Conservation (phyloP, 2,797 vertebrate species). For the Triplophysa yarkandensis region DNA sequence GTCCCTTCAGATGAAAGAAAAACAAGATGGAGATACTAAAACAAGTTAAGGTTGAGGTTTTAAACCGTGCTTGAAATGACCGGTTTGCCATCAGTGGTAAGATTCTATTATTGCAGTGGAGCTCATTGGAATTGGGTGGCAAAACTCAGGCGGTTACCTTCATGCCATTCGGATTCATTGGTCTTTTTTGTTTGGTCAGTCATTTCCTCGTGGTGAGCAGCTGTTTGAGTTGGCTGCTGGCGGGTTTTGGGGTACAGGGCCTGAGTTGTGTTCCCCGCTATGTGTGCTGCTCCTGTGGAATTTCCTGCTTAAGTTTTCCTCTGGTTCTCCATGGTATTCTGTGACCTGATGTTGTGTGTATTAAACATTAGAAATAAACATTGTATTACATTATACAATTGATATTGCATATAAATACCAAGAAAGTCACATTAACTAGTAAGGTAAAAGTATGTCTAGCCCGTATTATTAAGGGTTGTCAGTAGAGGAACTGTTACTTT, state of each 20-base stretch:
- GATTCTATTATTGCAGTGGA: background rate
- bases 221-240: slow-evolving; percentile 92
- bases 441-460: too few relatives aligned
- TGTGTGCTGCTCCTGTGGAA: slow-evolving; percentile 84
- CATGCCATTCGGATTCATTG: slow-evolving; percentile 81
- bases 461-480: too few relatives aligned
- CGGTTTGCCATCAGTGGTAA: background rate
- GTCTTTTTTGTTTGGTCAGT: slow-evolving; percentile 81
- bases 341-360: slow-evolving; percentile 51
- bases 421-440: too few relatives aligned
- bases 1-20: background rate
- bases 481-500: too few relatives aligned
- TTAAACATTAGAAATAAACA: slow-evolving; percentile 51
- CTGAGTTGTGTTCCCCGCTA: slow-evolving; percentile 83
- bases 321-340: slow-evolving; percentile 64
- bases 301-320: slow-evolving; percentile 85
- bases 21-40: slow-evolving; percentile 3
- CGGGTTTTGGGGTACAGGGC: slow-evolving; percentile 81
- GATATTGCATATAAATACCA: too few relatives aligned
- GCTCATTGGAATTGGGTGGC: slow-evolving; percentile 68
- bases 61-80: slow-evolving; percentile 5
- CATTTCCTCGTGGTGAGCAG: slow-evolving; percentile 84
- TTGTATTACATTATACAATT: background rate
- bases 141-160: slow-evolving; percentile 82
- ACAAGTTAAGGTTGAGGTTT: background rate